Evolutionary conservation across 2,888 invertebrate species (phyloP).

Genomic region (Lepidochitona cinerea): DNA sequence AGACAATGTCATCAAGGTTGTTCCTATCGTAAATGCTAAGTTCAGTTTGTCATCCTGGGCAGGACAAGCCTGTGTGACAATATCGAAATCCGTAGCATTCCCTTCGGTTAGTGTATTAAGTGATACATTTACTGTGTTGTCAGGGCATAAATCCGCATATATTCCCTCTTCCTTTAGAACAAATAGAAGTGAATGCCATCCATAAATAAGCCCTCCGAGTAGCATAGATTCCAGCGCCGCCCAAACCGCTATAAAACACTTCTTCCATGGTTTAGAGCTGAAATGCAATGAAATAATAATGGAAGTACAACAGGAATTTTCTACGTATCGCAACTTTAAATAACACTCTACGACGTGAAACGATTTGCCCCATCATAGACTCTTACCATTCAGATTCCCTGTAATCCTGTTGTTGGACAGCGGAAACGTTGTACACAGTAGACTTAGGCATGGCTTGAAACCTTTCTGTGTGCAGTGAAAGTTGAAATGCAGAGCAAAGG

Average conservation of each 20-base stretch:
- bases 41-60: slow-evolving; percentile 41
- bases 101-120: background rate
- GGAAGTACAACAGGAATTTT: too few species aligned
- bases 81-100: background rate
- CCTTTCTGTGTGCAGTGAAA: too few species aligned
- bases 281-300: too few species aligned
- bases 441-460: too few species aligned
- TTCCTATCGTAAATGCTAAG: slow-evolving; percentile 49
- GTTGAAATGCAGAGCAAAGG: too few species aligned
- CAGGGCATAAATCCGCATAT: slow-evolving; percentile 39
- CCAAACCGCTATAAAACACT: slow-evolving; percentile 40
- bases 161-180: slow-evolving; percentile 47
- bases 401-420: too few species aligned
- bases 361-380: too few species aligned
- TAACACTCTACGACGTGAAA: too few species aligned
- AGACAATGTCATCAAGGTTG: slow-evolving; percentile 48
- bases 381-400: too few species aligned
- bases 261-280: slow-evolving; percentile 7
- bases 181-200: slow-evolving; percentile 53
- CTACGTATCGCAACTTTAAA: too few species aligned
- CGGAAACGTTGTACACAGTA: too few species aligned
- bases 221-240: slow-evolving; percentile 47
- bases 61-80: slow-evolving; percentile 20
- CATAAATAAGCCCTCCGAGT: slow-evolving; percentile 52
- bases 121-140: background rate